Base-by-base conservation (phyloP, 2,113 vertebrate genomes). In the Acrocephalus kingi region DNA sequence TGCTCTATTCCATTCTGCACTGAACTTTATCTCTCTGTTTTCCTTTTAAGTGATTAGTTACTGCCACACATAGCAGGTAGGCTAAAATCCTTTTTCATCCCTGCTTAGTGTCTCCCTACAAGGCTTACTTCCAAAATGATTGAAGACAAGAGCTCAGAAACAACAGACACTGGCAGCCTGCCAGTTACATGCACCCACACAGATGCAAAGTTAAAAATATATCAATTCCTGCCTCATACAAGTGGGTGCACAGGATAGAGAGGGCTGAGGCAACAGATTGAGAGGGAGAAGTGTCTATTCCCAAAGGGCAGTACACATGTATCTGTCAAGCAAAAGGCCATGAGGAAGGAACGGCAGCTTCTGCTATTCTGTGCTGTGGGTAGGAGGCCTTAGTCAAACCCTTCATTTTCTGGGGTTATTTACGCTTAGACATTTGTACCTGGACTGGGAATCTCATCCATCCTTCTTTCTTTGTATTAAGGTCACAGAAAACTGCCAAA, bases 121-220 rank as follows among this genome's bases (percentile, higher is more conserved):
- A 95, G 80, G 79, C 85, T 96, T 90, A 56, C 92, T 93, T 93
- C 92, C 85, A 95, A 92, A 93, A 96, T 95, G 94, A 97, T 95
- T 95, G 96, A 94, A 96, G 87, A 95, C 81, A 84, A 80, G 92
- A 91, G 71, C 86, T 96, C 94, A 95, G 94, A 94, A 96, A 90
- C 87, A 95, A 88, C 89, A 93, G 89, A 82, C 5, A 3, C 78
- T 97, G 96, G 94, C 93, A 94, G 85, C 35, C 90, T 95, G 94
- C 96, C 97, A 96, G 88, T 93, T 92, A 96, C 79, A 75, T n/a
- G 78, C 90, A 93, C 96, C 96, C 96, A 96, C 96, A 97, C 92
- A 94, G 93, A 93, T 93, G 85, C 93, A 87, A 83, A 95, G 90
- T 95, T 96, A 97, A 97, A 97, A 97, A 96, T 96, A 94, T 66